A percentile compares a stretch with the other conserved stretches of the same genome.
phyloP scores from a whole-genome alignment of 2,113 vertebrate genomes.

The Tympanuchus pallidicinctus region DNA sequence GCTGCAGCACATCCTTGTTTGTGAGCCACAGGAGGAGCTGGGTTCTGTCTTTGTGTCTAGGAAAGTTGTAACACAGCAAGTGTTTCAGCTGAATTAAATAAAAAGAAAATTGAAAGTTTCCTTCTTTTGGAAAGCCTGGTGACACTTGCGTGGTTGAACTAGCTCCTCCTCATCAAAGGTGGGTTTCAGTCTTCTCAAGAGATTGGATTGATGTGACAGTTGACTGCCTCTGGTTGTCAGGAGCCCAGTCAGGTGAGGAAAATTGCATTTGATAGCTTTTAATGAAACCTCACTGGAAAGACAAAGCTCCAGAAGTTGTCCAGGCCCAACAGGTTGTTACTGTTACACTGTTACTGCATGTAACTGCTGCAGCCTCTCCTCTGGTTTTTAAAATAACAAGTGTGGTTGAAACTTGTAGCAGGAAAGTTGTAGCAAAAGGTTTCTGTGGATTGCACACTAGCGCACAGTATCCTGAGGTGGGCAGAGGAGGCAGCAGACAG shows the following conservation, averaged over 20 bases:
- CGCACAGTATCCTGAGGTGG: neutral
- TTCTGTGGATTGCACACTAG: neutral
- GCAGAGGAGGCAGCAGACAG: neutral
- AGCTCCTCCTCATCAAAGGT: neutral
- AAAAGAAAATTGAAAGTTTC: neutral
- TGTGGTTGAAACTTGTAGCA: neutral
- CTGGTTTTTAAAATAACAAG: neutral
- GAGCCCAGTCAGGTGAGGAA: neutral
- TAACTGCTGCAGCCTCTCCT: neutral
- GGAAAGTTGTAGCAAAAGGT: neutral
- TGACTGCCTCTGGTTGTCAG: neutral
- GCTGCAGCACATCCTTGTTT: neutral
- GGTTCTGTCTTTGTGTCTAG: neutral
- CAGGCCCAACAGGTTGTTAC: neutral
- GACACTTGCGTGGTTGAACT: neutral
- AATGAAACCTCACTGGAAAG: neutral
- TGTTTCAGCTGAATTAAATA: neutral
- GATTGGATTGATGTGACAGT: neutral
- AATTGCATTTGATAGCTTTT: neutral
- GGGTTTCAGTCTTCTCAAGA: neutral
- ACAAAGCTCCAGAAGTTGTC: neutral
- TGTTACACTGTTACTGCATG: neutral
- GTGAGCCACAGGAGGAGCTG: accelerated
- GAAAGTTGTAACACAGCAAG: neutral
- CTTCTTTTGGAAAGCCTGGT: neutral